These are phyloP conservation scores for Lindbergichthys nudifrons DNA, from an alignment of 2,797 vertebrate genomes.

Conservation along the genomic window DNA sequence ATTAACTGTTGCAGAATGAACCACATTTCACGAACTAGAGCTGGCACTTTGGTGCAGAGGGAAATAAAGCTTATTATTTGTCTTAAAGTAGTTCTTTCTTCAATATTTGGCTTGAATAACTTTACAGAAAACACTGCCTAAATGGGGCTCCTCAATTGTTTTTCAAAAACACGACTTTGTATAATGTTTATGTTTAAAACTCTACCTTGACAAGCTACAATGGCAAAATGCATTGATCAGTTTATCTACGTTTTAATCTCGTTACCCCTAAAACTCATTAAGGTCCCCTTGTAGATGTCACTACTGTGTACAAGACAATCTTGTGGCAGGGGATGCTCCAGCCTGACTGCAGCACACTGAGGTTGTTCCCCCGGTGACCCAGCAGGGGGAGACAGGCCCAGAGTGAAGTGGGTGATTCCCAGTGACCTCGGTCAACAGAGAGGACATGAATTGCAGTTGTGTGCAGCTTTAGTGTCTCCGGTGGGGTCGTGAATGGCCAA, in stretches of 20 bases:
- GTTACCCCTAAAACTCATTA: not conserved
- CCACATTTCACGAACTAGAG: not conserved
- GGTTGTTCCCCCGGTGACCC: constrained; percentile 33
- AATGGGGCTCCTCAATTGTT: no score
- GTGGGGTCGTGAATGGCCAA: constrained; percentile 42
- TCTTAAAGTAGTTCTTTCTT: not conserved
- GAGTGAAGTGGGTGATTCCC: constrained; percentile 39
- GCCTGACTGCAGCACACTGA: constrained; percentile 33
- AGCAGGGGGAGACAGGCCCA: constrained; percentile 67
- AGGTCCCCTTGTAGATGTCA: not conserved
- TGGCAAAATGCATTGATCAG: not conserved
- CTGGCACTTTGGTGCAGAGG: no score
- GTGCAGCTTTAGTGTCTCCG: constrained; percentile 50
- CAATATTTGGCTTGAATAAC: no score
- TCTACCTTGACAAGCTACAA: not conserved
- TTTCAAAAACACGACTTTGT: no score
- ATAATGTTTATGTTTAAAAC: not conserved
- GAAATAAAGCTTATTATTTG: not conserved
- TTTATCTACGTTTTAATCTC: no score
- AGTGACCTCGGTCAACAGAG: constrained; percentile 14
- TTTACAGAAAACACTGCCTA: no score
- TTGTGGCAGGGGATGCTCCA: not conserved
- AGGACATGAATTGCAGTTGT: constrained; percentile 45
- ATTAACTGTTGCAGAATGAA: constrained; percentile 3
- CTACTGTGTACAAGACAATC: not conserved